A percentile compares a stretch with the other conserved stretches of the same genome.
phyloP scores from a whole-genome alignment of 2,113 vertebrate genomes.

The Pteropus alecto region DNA sequence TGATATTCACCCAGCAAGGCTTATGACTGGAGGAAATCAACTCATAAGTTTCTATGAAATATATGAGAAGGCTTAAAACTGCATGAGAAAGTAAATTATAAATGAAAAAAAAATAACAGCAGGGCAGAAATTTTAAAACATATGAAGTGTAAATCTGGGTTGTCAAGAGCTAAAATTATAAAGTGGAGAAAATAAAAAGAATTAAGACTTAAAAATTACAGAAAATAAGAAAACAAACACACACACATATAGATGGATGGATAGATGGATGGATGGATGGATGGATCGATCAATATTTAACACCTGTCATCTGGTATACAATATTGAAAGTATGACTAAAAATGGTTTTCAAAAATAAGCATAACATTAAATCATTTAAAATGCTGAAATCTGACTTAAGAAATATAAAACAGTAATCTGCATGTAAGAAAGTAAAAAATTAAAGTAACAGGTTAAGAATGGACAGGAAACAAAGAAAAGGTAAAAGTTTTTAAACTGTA shows the following conservation, averaged over 20 bases:
- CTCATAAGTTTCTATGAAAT: not conserved
- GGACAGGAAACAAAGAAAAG: conserved; percentile 16
- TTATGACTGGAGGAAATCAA: conserved; percentile 32
- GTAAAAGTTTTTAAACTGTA: conserved; percentile 14
- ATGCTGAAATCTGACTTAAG: not conserved
- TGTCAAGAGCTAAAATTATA: conserved; percentile 26
- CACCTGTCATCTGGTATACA: not conserved
- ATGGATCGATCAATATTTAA: not conserved
- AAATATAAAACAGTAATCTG: not conserved
- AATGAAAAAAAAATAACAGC: not conserved
- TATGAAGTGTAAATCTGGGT: conserved; percentile 23
- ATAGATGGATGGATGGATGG: too few species aligned
- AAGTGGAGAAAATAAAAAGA: conserved; percentile 18
- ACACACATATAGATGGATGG: not conserved
- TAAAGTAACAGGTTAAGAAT: conserved; percentile 15
- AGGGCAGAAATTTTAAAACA: conserved; percentile 26
- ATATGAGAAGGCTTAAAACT: not conserved
- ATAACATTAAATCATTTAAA: conserved; percentile 1
- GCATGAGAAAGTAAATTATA: conserved; percentile 35
- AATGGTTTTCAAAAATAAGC: conserved; percentile 4
- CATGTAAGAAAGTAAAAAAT: not conserved
- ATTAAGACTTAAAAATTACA: not conserved
- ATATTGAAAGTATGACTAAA: not conserved
- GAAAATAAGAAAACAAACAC: not conserved
- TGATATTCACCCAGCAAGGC: not conserved